A percentile compares a stretch with the other conserved stretches of the same genome.
These are phyloP conservation scores for Pogonocichla stellata DNA, from an alignment of 2,113 vertebrate genomes.

Conservation along the genomic window DNA sequence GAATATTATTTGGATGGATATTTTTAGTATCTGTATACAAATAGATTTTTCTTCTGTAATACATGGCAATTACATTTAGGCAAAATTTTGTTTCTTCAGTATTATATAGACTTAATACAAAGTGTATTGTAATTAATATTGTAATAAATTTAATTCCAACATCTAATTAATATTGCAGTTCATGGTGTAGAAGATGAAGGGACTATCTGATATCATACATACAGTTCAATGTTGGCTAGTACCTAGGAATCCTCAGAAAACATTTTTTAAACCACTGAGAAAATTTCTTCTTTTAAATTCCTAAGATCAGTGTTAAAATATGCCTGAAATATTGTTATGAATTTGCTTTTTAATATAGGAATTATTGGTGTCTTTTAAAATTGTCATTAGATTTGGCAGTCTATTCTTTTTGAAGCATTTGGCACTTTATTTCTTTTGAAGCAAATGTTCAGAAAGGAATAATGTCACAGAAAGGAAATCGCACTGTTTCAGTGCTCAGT, in stretches of 20 bases:
- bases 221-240: background rate
- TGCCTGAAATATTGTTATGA: background rate
- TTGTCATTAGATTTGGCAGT: background rate
- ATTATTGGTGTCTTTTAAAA: background rate
- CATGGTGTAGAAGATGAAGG: background rate
- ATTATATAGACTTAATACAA: background rate
- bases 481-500: background rate
- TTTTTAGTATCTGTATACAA: background rate
- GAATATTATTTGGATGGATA: background rate
- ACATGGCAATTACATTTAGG: background rate
- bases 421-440: background rate
- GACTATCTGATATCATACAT: background rate
- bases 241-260: background rate
- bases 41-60: conserved; percentile 27
- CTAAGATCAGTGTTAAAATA: background rate
- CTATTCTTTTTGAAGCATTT: background rate
- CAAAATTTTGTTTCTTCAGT: background rate
- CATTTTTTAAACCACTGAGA: background rate
- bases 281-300: background rate
- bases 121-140: background rate
- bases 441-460: background rate
- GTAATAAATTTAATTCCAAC: background rate
- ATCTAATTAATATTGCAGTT: background rate
- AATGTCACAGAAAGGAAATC: background rate
- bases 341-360: conserved; percentile 13